phyloP scores from a whole-genome alignment of 2,113 vertebrate genomes.

The Marcusenius ussheri region DNA sequence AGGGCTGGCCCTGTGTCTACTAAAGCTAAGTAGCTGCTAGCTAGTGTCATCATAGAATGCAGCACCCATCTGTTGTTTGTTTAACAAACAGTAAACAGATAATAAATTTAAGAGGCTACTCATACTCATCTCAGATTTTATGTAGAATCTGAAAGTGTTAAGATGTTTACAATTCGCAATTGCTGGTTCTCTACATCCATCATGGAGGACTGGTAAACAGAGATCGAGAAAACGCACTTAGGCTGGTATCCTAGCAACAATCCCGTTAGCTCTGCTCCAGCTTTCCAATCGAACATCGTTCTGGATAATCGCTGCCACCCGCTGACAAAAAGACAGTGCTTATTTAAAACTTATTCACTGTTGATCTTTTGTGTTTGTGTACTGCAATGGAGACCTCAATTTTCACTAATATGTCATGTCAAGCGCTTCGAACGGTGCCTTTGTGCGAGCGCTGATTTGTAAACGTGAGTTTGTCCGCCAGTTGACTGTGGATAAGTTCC shows the following conservation, averaged over 20 bases:
- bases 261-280: not conserved
- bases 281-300: not conserved
- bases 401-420: constrained; percentile 3
- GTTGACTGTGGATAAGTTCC: not conserved
- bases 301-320: not conserved
- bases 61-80: not conserved
- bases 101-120: not conserved
- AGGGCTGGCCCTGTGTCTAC: not conserved
- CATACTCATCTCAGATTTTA: not conserved
- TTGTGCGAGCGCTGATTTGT: not conserved
- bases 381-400: not conserved
- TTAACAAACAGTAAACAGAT: not conserved
- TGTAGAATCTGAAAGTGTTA: not conserved
- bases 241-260: constrained; percentile 15
- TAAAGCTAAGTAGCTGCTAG: not conserved
- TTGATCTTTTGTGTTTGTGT: not conserved
- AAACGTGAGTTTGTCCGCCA: not conserved
- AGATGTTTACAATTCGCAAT: not conserved
- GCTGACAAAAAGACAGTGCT: not conserved
- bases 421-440: not conserved
- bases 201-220: not conserved
- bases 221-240: not conserved
- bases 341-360: constrained; percentile 4
- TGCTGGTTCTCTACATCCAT: not conserved
- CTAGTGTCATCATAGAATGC: not conserved